Evolutionary conservation across 2,113 vertebrate genomes (phyloP).

Genomic region (Clarias gariepinus): DNA sequence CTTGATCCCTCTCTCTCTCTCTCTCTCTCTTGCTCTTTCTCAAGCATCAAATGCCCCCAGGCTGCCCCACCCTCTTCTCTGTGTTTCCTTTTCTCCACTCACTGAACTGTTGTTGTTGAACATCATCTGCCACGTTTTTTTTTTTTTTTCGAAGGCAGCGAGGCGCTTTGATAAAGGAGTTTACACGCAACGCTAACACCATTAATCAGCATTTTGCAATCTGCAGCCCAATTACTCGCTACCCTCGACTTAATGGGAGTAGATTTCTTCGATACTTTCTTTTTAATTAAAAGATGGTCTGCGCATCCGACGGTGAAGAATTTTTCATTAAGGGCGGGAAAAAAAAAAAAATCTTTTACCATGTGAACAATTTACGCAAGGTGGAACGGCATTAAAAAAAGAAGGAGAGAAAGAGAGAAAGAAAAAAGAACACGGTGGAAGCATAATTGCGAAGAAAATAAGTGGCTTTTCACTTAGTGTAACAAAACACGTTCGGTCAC

Average conservation of each 20-base stretch:
- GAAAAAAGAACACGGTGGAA: slow-evolving; percentile 50
- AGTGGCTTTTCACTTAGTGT: slow-evolving; percentile 38
- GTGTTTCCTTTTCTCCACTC: background rate
- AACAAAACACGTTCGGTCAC: slow-evolving; percentile 16
- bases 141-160: background rate
- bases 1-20: slow-evolving; percentile 49
- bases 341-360: slow-evolving; percentile 46
- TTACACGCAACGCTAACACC: slow-evolving; percentile 39
- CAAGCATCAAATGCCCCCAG: background rate
- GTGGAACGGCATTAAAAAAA: slow-evolving; percentile 43
- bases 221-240: slow-evolving; percentile 52
- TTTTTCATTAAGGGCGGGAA: slow-evolving; percentile 53
- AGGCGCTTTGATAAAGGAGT: slow-evolving; percentile 29
- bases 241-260: slow-evolving; percentile 58
- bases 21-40: too few species aligned
- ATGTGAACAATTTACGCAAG: slow-evolving; percentile 64
- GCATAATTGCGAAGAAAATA: slow-evolving; percentile 41
- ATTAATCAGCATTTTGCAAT: slow-evolving; percentile 57
- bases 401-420: background rate
- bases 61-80: background rate
- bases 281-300: slow-evolving; percentile 64
- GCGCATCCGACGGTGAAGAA: slow-evolving; percentile 45
- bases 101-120: slow-evolving; percentile 42
- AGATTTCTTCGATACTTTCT: slow-evolving; percentile 56
- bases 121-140: slow-evolving; percentile 53